Evolutionary conservation across 1,140 invertebrate genomes (phyloP), one percentile per base, ranked within the genome.

Genomic region (Odontomachus brunneus): DNA sequence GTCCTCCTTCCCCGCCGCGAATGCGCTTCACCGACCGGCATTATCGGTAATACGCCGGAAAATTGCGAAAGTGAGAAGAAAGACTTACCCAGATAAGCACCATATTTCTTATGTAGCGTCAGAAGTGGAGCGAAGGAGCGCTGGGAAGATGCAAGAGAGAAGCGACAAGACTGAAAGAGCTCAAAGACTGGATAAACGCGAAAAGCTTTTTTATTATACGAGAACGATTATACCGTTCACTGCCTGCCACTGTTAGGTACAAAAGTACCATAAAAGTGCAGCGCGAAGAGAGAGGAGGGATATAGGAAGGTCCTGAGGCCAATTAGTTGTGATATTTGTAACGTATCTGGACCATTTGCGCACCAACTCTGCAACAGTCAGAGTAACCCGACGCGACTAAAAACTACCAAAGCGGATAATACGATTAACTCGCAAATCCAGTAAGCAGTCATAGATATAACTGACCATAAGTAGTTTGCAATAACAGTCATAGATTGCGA

Each of bases 41-140:
- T 26, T 67, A 78, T 22, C 29, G 14, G 60, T 67, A 67, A 78
- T 67, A 69, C 38, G 22, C 29, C n/a, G 33, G 75, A 78, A 78
- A 78, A 78, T 78, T 67, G 22, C 26, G 14, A 26, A 14, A 78
- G 22, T 69, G 29, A 57, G 49, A 44, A 44, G 69, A 44, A 26
- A 78, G 11, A n/a, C n/a, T 57, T 69, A 69, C 29, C 17, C 2
- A 24, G 51, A 78, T 78, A 69, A 78, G 29, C 51, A 44, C 17
- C 17, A 69, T 78, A 69, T 78, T 69, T 78, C 48, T 69, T 69
- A 78, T 19, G 17, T 44, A 19, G 11, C 12, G 67, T n/a, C 1
- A 15, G 17, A 15, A 38, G 9, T n/a, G 29, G 33, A 24, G 9
- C 15, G 11, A 33, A 19, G 7, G 24, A 7, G 3, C n/a, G 19